These are phyloP conservation scores for Eumerus sabulonum DNA, from an alignment of 2,888 invertebrate species.

Conservation along the genomic window DNA sequence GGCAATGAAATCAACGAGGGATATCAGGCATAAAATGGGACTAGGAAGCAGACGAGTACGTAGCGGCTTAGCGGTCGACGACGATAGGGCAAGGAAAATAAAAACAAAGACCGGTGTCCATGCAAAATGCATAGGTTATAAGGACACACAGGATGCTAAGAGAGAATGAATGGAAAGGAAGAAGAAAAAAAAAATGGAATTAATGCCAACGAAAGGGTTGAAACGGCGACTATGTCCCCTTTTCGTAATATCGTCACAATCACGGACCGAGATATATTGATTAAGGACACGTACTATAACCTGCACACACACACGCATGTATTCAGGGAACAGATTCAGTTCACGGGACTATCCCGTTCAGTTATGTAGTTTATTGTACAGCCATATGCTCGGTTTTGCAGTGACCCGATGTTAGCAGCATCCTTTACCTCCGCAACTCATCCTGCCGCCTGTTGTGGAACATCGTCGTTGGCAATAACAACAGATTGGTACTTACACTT, in stretches of 20 bases:
- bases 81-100: constrained; percentile 52
- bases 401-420: constrained; percentile 52
- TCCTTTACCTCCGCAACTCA: constrained; percentile 15
- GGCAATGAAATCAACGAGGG: constrained; percentile 41
- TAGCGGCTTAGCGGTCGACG: no score
- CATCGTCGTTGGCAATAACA: constrained; percentile 14
- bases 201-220: constrained; percentile 63
- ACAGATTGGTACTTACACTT: no score
- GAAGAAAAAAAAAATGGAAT: constrained; percentile 35
- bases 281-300: constrained; percentile 26
- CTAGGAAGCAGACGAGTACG: constrained; percentile 45
- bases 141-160: constrained; percentile 54
- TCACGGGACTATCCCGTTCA: constrained; percentile 65
- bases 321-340: constrained; percentile 34
- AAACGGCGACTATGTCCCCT: constrained; percentile 62
- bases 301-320: background rate
- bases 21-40: constrained; percentile 68
- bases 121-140: constrained; percentile 65
- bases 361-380: constrained; percentile 58
- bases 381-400: constrained; percentile 56
- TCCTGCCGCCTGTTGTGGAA: constrained; percentile 22
- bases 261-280: constrained; percentile 60
- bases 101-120: constrained; percentile 62
- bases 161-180: no score
- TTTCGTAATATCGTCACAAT: constrained; percentile 65